phyloP scores from a whole-genome alignment of 1,140 invertebrate species.

The Ostrea denselamellosa region DNA sequence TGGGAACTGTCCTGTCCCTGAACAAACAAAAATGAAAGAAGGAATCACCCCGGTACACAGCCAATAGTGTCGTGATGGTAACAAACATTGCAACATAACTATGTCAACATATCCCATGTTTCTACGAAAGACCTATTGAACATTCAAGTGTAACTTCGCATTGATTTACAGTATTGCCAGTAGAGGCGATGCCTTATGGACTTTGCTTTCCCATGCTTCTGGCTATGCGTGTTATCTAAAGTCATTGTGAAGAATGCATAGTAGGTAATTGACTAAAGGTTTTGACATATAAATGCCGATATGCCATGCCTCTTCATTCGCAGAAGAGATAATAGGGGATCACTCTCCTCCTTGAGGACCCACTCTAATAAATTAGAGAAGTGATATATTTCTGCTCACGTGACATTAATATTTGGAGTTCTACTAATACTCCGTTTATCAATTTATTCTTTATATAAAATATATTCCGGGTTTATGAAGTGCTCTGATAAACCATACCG shows the following conservation, averaged over 20 bases:
- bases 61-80: background rate
- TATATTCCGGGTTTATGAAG: too few relatives aligned
- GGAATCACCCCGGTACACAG: background rate
- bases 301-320: background rate
- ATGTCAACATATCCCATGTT: background rate
- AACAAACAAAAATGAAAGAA: background rate
- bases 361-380: background rate
- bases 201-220: background rate
- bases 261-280: background rate
- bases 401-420: background rate
- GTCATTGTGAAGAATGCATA: background rate
- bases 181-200: background rate
- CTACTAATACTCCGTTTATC: too few relatives aligned
- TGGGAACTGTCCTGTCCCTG: background rate
- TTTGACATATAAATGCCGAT: constrained; percentile 13
- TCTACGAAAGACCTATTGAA: background rate
- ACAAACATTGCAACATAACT: background rate
- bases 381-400: background rate
- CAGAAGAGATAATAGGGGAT: background rate
- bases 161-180: constrained; percentile 7
- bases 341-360: background rate
- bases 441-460: too few relatives aligned
- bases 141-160: background rate
- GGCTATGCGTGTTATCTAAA: background rate
- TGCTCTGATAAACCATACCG: too few relatives aligned